Conservation (phyloP, 1,140 invertebrate genomes). For the Drosophila subpulchrella region DNA sequence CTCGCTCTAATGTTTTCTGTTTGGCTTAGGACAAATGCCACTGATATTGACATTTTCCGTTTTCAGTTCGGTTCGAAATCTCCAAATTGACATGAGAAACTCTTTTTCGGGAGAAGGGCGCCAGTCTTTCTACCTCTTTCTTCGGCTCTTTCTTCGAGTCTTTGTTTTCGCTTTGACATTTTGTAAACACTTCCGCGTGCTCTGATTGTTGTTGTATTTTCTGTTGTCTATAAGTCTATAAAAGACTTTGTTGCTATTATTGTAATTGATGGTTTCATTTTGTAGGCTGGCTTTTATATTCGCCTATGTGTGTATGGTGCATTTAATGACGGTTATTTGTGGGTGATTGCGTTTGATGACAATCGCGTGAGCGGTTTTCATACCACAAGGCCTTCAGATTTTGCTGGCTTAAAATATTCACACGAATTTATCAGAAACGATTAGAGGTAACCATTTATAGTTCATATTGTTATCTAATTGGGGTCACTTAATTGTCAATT, state of each 20-base stretch:
- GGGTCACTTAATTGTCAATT: not conserved
- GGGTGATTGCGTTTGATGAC: conserved; percentile 56
- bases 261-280: conserved; percentile 76
- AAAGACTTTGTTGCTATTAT: conserved; percentile 45
- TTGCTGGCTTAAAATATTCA: conserved; percentile 39
- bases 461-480: conserved; percentile 26
- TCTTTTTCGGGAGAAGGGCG: conserved; percentile 52
- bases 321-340: conserved; percentile 77
- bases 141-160: conserved; percentile 9
- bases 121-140: conserved; percentile 24
- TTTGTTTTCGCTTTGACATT: conserved; percentile 64
- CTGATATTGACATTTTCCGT: conserved; percentile 80
- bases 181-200: conserved; percentile 77
- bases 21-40: conserved; percentile 66
- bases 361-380: conserved; percentile 42
- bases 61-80: conserved; percentile 64
- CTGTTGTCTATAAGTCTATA: too few relatives aligned
- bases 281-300: conserved; percentile 51
- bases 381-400: conserved; percentile 14
- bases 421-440: conserved; percentile 33
- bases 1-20: conserved; percentile 60
- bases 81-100: conserved; percentile 78
- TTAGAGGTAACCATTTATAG: conserved; percentile 9
- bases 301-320: conserved; percentile 35
- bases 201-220: conserved; percentile 47